phyloP scores from a whole-genome alignment of 2,888 invertebrate species.

The Teleogryllus oceanicus region DNA sequence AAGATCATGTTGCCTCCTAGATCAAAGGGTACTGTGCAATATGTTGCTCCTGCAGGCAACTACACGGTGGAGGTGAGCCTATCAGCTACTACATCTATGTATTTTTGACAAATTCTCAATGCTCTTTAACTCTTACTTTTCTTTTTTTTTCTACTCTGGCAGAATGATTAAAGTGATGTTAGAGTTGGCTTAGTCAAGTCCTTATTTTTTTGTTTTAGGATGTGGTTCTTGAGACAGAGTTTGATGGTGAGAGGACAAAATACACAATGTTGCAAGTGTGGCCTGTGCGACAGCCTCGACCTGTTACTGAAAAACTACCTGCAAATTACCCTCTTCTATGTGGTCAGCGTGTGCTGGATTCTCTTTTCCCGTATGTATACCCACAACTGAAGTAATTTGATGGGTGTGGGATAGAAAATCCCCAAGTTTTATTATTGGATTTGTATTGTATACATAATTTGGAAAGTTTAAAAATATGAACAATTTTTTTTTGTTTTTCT shows the following conservation, averaged over 20 bases:
- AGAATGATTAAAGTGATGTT: too few species aligned
- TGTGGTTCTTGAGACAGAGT: slow-evolving; percentile 95
- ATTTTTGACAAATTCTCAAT: not conserved
- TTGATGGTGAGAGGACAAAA: slow-evolving; percentile 89
- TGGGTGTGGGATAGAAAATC: too few species aligned
- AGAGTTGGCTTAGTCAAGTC: not conserved
- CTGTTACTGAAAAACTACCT: slow-evolving; percentile 94
- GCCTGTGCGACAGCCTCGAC: slow-evolving; percentile 98
- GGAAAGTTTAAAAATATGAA: not conserved
- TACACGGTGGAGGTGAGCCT: slow-evolving; percentile 84
- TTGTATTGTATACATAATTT: not conserved
- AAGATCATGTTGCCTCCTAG: slow-evolving; percentile 92
- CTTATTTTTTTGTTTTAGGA: slow-evolving; percentile 59
- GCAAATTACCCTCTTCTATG: slow-evolving; percentile 98
- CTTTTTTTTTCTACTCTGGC: too few species aligned
- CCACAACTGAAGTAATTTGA: too few species aligned
- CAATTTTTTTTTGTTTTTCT: slow-evolving; percentile 38
- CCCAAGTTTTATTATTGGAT: not conserved
- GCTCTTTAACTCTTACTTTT: too few species aligned
- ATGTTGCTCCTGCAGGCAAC: slow-evolving; percentile 88
- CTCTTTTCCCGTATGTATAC: slow-evolving; percentile 86
- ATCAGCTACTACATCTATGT: not conserved
- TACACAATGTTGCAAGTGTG: slow-evolving; percentile 98
- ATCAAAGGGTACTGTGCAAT: slow-evolving; percentile 94
- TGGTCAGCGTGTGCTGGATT: slow-evolving; percentile 96